Percentiles rank a stretch among this genome's conserved stretches.
Conservation (phyloP, 2,888 invertebrate genomes). For the Latrodectus hesperus region DNA sequence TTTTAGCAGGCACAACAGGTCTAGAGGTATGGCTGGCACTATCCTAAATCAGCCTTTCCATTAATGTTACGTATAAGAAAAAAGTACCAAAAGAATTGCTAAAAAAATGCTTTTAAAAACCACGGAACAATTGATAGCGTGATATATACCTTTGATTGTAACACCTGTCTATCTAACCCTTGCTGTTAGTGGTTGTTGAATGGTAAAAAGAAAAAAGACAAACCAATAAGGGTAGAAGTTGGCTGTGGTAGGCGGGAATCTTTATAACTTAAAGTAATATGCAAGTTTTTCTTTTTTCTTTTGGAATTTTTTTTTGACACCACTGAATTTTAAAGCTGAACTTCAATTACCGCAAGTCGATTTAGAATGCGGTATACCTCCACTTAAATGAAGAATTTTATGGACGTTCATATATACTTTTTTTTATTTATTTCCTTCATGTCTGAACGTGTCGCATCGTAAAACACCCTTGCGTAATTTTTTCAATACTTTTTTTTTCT, state of each 20-base stretch:
- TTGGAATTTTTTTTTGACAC: slow-evolving; percentile 14
- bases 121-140: neutral
- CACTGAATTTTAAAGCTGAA: slow-evolving; percentile 11
- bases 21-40: no score
- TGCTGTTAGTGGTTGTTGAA: neutral
- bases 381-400: slow-evolving; percentile 57
- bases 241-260: neutral
- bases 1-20: no score
- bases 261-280: neutral
- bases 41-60: no score
- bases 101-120: neutral
- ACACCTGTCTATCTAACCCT: neutral
- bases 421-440: slow-evolving; percentile 9
- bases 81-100: neutral
- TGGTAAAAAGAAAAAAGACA: neutral
- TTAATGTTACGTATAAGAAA: neutral
- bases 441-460: slow-evolving; percentile 61
- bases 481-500: slow-evolving; percentile 8
- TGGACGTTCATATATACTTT: slow-evolving; percentile 11
- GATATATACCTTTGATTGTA: neutral
- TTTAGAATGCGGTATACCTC: slow-evolving; percentile 20
- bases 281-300: slow-evolving; percentile 9
- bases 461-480: slow-evolving; percentile 45
- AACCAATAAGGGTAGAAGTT: neutral
- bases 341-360: slow-evolving; percentile 46